Percentiles rank a stretch among this genome's conserved stretches.
phyloP scores from a whole-genome alignment of 2,888 invertebrate genomes.

The Pimpla rufipes region DNA sequence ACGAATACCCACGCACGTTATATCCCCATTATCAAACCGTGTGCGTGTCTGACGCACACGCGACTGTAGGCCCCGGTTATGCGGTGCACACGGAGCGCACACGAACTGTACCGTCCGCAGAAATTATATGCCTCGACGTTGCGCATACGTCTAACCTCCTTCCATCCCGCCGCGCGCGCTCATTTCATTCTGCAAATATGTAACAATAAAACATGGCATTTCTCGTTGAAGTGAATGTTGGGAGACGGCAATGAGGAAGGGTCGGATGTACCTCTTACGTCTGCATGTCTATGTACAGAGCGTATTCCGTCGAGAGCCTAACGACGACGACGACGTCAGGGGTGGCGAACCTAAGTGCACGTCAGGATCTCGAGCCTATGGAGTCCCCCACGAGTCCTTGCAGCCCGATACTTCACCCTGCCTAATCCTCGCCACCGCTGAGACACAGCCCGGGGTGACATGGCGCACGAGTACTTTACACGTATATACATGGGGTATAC shows the following conservation, averaged over 20 bases:
- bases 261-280: not conserved
- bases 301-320: not conserved
- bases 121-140: not conserved
- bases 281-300: not conserved
- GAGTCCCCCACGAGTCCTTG: slow-evolving; percentile 14
- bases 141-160: not conserved
- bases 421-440: slow-evolving; percentile 24
- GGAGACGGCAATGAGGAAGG: not conserved
- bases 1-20: slow-evolving; percentile 49
- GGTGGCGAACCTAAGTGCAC: not conserved
- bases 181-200: slow-evolving; percentile 21
- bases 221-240: not conserved
- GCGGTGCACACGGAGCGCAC: not conserved
- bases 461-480: not conserved
- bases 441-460: not conserved
- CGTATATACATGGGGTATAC: not conserved
- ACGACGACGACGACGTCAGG: slow-evolving; percentile 14
- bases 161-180: too few species aligned
- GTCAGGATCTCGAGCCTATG: slow-evolving; percentile 18
- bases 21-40: slow-evolving; percentile 55
- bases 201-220: not conserved
- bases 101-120: not conserved
- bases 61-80: slow-evolving; percentile 25
- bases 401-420: not conserved
- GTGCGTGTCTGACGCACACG: slow-evolving; percentile 36